Base-by-base conservation (phyloP, 2,888 invertebrate genomes). In the Orthosia gracilis region DNA sequence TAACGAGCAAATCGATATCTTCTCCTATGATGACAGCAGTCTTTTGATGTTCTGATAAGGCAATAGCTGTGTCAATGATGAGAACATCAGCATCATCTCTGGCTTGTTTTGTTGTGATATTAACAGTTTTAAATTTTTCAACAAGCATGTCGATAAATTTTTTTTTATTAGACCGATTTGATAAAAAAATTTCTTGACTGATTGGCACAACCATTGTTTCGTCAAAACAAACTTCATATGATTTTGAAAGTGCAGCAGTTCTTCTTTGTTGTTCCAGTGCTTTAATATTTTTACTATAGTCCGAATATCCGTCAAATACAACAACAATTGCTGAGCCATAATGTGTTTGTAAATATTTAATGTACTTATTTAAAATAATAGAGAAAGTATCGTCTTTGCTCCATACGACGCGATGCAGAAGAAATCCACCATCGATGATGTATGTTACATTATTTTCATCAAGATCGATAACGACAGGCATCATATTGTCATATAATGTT, bases 171-270 rank as follows among this genome's bases (percentile, higher is more conserved):
- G 58, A 72, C 63, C 71, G 73, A 84, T 84, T 86, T 78, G 74
- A 61, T 61, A 74, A 66, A 69, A 74, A 74, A 31, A 57, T 65
- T 66, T 74, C 64, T 74, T 74, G 86, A 70, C 69, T 85, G 72
- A 84, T 77, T 81, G 84, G 83, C 62, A 86, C 83, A 80, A 76
- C 67, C 87, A 86, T 87, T 78, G 81, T 78, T 88, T 88, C 87
- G 75, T 89, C 89, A 77, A 91, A 92, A 87, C 84, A 85, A 85
- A 91, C 88, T 90, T 90, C 88, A 85, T 88, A 90, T 61, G 90
- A 82, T 89, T 83, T 90, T 84, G 88, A 90, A 88, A 89, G 85
- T 70, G 89, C 89, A 87, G 89, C 88, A 86, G 91, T 91, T 90
- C 90, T 88, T 89, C 90, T 90, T 79, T 74, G 88, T 79, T 89